Conservation (phyloP, 2,797 vertebrate species). For the Nasua narica region DNA sequence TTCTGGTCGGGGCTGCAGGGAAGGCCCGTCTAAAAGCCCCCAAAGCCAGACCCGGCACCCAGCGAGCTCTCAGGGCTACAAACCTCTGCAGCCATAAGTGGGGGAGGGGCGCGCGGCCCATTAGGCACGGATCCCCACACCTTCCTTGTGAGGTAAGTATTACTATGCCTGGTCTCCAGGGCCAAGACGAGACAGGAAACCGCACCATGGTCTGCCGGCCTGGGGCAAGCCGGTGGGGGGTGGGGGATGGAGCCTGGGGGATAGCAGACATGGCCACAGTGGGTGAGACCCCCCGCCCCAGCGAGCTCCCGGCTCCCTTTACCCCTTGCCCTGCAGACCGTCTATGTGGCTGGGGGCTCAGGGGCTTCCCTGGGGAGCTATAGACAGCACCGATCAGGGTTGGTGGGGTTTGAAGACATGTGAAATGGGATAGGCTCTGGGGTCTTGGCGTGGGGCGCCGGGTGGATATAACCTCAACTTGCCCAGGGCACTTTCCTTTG, state of each 20-base stretch:
- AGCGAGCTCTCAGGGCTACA: not conserved
- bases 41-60: rapidly evolving
- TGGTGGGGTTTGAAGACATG: not conserved
- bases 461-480: not conserved
- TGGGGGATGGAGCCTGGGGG: not conserved
- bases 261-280: not conserved
- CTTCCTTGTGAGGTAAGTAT: not conserved
- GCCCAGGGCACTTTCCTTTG: not conserved
- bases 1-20: not conserved
- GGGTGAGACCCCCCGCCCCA: not conserved
- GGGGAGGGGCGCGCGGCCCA: not conserved
- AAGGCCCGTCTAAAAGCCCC: not conserved
- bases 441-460: not conserved
- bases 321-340: no score
- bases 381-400: no score
- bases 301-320: not conserved
- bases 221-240: not conserved
- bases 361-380: not conserved
- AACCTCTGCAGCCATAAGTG: rapidly evolving
- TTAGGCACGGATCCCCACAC: not conserved
- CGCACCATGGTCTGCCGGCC: not conserved
- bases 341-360: not conserved
- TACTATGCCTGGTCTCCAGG: not conserved
- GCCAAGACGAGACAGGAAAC: not conserved
- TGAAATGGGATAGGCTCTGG: not conserved